Evolutionary conservation across 2,888 invertebrate genomes (phyloP).

Genomic region (Odontocerum albicorne): DNA sequence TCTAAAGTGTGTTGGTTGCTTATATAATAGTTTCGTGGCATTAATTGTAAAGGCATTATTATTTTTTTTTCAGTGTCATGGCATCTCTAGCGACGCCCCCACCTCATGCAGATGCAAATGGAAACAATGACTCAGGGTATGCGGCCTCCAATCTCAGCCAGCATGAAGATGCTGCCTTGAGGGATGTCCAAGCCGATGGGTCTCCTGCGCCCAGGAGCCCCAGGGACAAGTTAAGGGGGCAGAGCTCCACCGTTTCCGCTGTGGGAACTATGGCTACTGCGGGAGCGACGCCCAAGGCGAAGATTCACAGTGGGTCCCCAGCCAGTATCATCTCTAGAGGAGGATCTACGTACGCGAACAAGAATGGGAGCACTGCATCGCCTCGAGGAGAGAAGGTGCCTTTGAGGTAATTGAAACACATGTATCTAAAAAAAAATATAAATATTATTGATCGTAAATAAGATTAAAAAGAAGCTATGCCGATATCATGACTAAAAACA

Average conservation of each 20-base stretch:
- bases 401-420: slow-evolving; percentile 31
- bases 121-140: slow-evolving; percentile 84
- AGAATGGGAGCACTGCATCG: slow-evolving; percentile 50
- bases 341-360: slow-evolving; percentile 43
- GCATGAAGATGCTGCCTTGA: slow-evolving; percentile 56
- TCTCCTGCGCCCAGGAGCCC: slow-evolving; percentile 23
- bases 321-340: slow-evolving; percentile 15
- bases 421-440: no score
- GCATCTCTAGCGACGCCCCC: slow-evolving; percentile 60
- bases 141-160: slow-evolving; percentile 60
- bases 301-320: background rate
- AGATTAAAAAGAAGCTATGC: no score
- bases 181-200: slow-evolving; percentile 54
- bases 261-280: background rate
- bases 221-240: slow-evolving; percentile 15
- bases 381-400: slow-evolving; percentile 39
- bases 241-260: background rate
- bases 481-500: no score
- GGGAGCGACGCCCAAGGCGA: background rate
- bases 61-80: slow-evolving; percentile 53
- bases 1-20: no score
- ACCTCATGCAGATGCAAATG: slow-evolving; percentile 69
- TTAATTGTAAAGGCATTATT: no score
- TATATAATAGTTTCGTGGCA: no score
- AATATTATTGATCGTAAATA: no score